Evolutionary conservation across 2,113 vertebrate genomes (phyloP).

Genomic region (Myiagra hebetior): DNA sequence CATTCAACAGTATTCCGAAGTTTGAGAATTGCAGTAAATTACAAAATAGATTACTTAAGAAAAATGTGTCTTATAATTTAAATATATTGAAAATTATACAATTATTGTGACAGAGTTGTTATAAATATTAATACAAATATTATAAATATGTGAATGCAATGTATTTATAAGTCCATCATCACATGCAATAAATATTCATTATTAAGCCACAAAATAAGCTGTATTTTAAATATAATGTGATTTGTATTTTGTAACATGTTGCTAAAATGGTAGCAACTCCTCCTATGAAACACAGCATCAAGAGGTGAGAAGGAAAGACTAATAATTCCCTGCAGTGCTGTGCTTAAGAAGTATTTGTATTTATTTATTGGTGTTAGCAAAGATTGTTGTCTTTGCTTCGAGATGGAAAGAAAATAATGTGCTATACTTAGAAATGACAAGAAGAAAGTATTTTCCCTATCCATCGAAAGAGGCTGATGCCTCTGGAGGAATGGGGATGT

Average conservation of each 20-base stretch:
- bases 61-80: background rate
- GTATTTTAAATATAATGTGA: background rate
- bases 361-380: background rate
- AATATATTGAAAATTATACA: background rate
- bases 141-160: background rate
- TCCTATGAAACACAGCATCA: background rate
- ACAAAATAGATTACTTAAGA: background rate
- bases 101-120: background rate
- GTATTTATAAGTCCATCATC: background rate
- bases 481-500: background rate
- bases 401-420: background rate
- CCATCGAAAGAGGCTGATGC: background rate
- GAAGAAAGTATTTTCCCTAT: background rate
- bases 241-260: background rate
- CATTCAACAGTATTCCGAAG: background rate
- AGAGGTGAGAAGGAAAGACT: background rate
- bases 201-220: background rate
- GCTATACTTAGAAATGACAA: slow-evolving; percentile 10
- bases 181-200: background rate
- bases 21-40: background rate
- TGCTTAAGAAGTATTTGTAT: background rate
- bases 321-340: background rate
- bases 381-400: background rate
- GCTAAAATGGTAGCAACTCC: background rate
- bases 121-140: background rate